Conservation (phyloP, 2,888 invertebrate species). For the Drosophila gaucha region DNA sequence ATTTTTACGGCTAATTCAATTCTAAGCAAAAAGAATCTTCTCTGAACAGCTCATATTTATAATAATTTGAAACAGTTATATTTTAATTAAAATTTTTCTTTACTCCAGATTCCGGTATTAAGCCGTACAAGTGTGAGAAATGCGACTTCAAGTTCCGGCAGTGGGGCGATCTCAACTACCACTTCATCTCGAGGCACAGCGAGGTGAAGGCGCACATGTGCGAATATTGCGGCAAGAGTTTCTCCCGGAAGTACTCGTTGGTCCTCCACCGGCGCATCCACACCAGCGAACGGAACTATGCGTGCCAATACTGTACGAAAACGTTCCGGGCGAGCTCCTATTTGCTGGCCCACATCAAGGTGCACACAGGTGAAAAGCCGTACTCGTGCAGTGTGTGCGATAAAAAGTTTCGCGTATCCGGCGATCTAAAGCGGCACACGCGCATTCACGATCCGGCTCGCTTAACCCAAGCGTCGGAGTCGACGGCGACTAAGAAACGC, state of each 20-base stretch:
- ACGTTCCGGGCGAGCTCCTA: constrained; percentile 94
- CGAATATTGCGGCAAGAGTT: constrained; percentile 95
- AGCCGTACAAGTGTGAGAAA: constrained; percentile 91
- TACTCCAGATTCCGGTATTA: constrained; percentile 89
- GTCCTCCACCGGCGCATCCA: constrained; percentile 94
- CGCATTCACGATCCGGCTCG: constrained; percentile 88
- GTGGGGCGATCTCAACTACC: constrained; percentile 95
- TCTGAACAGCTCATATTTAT: no score
- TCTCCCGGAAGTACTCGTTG: constrained; percentile 93
- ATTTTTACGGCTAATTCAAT: no score
- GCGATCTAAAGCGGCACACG: constrained; percentile 93
- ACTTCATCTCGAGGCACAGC: constrained; percentile 92
- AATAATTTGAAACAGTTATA: no score
- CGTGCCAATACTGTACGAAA: constrained; percentile 93
- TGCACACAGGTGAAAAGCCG: constrained; percentile 94
- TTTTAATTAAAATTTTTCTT: neutral
- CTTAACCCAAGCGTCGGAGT: constrained; percentile 66
- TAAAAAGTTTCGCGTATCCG: constrained; percentile 92
- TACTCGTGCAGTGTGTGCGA: constrained; percentile 91
- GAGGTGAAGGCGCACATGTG: constrained; percentile 93
- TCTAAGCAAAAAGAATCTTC: no score
- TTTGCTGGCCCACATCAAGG: constrained; percentile 92
- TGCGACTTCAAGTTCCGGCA: constrained; percentile 93
- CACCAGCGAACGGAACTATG: constrained; percentile 94
- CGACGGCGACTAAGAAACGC: constrained; percentile 15